A percentile compares a stretch with the other conserved stretches of the same genome.
phyloP scores from a whole-genome alignment of 2,888 invertebrate genomes.

The Acronicta aceris region DNA sequence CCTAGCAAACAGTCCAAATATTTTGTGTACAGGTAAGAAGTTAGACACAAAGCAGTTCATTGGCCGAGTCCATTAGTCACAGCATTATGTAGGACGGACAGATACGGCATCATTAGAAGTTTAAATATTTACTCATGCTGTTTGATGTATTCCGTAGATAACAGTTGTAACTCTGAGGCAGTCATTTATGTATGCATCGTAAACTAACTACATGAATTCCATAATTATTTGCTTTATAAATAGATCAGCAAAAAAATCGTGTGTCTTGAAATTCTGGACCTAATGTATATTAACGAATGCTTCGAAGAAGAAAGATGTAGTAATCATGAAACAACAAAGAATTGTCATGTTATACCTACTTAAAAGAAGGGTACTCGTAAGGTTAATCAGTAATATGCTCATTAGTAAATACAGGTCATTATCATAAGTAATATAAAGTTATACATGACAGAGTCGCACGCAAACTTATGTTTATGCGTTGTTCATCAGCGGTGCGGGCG shows the following conservation, averaged over 20 bases:
- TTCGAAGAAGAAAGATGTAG: no score
- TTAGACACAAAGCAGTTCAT: constrained; percentile 57
- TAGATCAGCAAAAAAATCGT: no score
- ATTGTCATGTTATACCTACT: no score
- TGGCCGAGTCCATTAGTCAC: constrained; percentile 63
- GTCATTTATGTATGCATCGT: constrained; percentile 5
- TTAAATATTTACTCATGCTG: constrained; percentile 60
- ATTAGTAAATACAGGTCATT: constrained; percentile 26
- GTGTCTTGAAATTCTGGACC: no score
- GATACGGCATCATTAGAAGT: constrained; percentile 54
- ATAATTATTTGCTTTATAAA: no score
- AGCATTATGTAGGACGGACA: constrained; percentile 53
- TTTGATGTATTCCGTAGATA: constrained; percentile 37
- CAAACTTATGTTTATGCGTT: constrained; percentile 61
- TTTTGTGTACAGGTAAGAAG: constrained; percentile 48
- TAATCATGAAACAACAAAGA: no score
- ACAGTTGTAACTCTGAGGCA: constrained; percentile 19
- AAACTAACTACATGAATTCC: neutral
- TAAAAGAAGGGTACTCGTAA: no score
- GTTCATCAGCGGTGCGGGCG: constrained; percentile 15
- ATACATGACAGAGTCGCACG: constrained; percentile 53
- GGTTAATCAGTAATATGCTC: constrained; percentile 14
- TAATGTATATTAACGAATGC: no score
- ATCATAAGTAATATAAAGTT: constrained; percentile 37
- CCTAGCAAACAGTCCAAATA: constrained; percentile 14